phyloP scores from a whole-genome alignment of 2,888 invertebrate species.

The Gastrophysa polygoni region DNA sequence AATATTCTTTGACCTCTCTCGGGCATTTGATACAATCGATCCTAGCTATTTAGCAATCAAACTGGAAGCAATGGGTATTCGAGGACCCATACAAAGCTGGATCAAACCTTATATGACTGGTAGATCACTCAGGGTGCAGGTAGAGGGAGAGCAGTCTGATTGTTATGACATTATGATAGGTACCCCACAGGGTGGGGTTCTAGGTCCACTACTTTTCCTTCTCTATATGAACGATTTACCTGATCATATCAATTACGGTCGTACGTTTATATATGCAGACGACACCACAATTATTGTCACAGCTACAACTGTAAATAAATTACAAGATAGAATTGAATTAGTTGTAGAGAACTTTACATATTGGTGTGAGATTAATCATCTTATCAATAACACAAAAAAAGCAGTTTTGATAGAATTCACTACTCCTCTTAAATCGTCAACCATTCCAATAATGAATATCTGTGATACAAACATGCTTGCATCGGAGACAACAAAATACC shows the following conservation, averaged over 20 bases:
- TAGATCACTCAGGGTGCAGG: not conserved
- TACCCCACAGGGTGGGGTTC: not conserved
- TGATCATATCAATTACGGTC: not conserved
- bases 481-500: too few species aligned
- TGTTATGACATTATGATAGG: not conserved
- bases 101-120: too few species aligned
- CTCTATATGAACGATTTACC: not conserved
- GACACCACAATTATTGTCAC: too few species aligned
- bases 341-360: not conserved
- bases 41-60: not conserved
- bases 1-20: conserved; percentile 11
- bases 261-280: too few species aligned
- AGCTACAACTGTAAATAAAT: too few species aligned
- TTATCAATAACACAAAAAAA: conserved; percentile 3
- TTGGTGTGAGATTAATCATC: conserved; percentile 9
- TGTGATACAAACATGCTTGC: not conserved
- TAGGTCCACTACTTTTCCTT: not conserved
- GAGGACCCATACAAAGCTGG: not conserved
- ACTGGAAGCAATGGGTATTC: not conserved
- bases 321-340: not conserved
- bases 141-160: not conserved
- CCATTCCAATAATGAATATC: not conserved
- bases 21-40: conserved; percentile 7
- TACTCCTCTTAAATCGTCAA: not conserved
- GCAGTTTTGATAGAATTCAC: conserved; percentile 7